A percentile compares a stretch with the other conserved stretches of the same genome.
These are phyloP conservation scores for Suricata suricatta DNA, from an alignment of 2,113 vertebrate genomes.

Conservation along the genomic window DNA sequence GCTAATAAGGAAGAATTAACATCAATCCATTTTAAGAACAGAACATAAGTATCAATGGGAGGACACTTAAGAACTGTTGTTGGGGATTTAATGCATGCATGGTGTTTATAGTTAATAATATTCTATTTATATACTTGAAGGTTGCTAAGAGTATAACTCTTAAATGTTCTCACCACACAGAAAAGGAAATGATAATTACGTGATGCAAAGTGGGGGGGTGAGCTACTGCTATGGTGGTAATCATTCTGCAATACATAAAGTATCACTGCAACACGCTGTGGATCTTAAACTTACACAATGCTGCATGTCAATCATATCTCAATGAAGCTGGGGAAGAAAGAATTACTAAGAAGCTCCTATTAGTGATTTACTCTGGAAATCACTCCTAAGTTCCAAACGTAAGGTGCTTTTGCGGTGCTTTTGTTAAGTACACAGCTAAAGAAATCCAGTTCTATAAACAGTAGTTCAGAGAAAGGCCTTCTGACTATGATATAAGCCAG, in stretches of 20 bases:
- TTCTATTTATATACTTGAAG: not conserved
- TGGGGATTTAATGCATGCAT: not conserved
- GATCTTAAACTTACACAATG: not conserved
- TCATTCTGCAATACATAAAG: not conserved
- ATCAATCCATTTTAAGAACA: not conserved
- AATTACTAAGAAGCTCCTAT: not conserved
- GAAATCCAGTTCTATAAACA: not conserved
- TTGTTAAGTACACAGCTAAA: not conserved
- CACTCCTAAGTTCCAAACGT: not conserved
- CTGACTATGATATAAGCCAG: not conserved
- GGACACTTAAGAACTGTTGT: not conserved
- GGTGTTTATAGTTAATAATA: not conserved
- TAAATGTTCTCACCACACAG: not conserved
- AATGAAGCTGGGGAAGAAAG: not conserved
- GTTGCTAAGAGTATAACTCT: not conserved
- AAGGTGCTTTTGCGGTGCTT: not conserved
- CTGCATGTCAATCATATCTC: not conserved
- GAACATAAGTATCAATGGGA: not conserved
- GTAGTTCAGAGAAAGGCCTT: not conserved
- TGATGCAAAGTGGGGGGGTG: not conserved
- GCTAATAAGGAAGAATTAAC: not conserved
- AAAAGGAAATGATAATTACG: not conserved
- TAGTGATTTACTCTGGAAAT: slow-evolving; percentile 21
- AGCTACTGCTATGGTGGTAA: not conserved
- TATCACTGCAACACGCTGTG: not conserved